Base-by-base conservation (phyloP, 2,888 invertebrate species). In the Thecocarcelia acutangulata region DNA sequence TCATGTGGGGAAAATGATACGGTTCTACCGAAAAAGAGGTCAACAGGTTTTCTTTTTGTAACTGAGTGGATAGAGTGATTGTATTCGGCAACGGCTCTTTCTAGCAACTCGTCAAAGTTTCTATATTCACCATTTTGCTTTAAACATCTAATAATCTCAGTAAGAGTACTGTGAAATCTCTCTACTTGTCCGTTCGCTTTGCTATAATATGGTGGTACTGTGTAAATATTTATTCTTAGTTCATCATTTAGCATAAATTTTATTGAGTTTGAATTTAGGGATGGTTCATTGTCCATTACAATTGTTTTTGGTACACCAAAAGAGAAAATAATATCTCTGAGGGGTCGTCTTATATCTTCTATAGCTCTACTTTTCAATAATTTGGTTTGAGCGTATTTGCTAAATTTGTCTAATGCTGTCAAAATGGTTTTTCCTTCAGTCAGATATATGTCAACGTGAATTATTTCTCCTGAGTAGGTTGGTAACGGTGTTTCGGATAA, bases 271-370 rank as follows among this genome's bases (percentile, higher is more conserved):
- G 79, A 83, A 17, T 84, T 84, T 13, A 86, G 15, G 0, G 84
- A 80, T 42, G 42, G 61, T 63, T 86, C 85, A 6, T 82, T 84
- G 33, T 85, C 85, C 12, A 83, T 80, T 9, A 85, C 83, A 1
- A 85, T 50, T 19, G 17, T n/a, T 40, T 82, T 58, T 0, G 84
- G 84, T 33, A 79, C 72, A 6, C 83, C 76, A 42, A 79, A 84
- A 12, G 28, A 59, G 9, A 83, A 78, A 21, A 84, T 6, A 6
- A 85, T 37, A 13, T 85, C 76, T 8, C 76, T 54, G 0, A 83
- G 37, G 0, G 84, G 83, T 40, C 17, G 13, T 68, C 61, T 84
- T 3, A 85, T 64, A 24, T 83, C 70, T 52, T 52, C 52, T 21
- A 52, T 21, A 21, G 21, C 21, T 21, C 50, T 50, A 17, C n/a